A percentile compares a stretch with the other conserved stretches of the same genome.
phyloP scores from a whole-genome alignment of 2,888 invertebrate species.

The Branchellion lobata region DNA sequence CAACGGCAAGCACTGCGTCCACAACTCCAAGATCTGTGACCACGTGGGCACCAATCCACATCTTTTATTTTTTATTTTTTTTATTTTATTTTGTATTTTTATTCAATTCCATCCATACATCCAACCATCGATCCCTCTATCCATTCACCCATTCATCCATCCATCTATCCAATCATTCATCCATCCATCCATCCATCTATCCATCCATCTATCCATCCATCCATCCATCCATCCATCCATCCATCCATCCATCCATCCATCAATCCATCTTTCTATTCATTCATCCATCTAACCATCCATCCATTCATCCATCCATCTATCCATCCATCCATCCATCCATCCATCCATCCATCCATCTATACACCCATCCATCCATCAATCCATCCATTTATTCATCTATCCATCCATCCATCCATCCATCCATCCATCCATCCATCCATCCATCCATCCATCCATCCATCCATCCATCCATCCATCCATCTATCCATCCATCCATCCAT shows the following conservation, averaged over 20 bases:
- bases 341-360: not conserved
- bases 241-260: conserved; percentile 2
- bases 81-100: too few species aligned
- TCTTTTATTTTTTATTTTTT: too few species aligned
- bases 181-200: conserved; percentile 32
- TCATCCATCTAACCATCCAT: not conserved
- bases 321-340: conserved; percentile 27
- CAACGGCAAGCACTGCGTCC: not conserved
- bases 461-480: conserved; percentile 7
- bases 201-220: not conserved
- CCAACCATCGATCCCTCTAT: not conserved
- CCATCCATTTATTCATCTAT: not conserved
- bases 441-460: conserved; percentile 7
- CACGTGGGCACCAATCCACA: not conserved
- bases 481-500: conserved; percentile 8
- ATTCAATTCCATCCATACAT: not conserved
- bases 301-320: conserved; percentile 1
- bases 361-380: too few species aligned
- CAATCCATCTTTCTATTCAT: not conserved
- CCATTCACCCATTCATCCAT: not conserved
- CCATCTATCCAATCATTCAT: not conserved
- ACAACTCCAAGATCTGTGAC: not conserved
- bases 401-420: conserved; percentile 7
- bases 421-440: conserved; percentile 11
- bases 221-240: too few species aligned